Base-by-base conservation (phyloP, 2,888 invertebrate genomes). In the Nephrotoma flavescens region DNA sequence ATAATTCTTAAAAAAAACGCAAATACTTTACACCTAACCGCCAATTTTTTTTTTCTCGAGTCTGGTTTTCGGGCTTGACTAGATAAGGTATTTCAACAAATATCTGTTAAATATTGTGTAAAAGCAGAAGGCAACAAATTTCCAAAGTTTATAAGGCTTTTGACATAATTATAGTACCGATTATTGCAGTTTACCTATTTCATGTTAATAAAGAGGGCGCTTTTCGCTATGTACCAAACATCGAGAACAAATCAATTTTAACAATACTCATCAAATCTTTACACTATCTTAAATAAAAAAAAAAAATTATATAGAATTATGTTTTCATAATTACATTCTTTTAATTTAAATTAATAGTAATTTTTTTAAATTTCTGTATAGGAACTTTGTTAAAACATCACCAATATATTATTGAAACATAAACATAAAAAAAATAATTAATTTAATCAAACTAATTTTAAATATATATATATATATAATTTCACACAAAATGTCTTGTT, bases 331-430 rank as follows among this genome's bases (percentile, higher is more conserved):
- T 86, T 45, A 47, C 41, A 44, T 57, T 41, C 6, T 12, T 41
- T 42, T 57, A 86, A 86, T 52, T 86, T 42, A 86, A 86, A 41
- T 86, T 57, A 44, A 52, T 86, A 52, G 86, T 86, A 71, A 86
- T 86, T 86, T 87, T 57, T 83, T 86, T 87, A 86, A 83, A 87
- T 87, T 83, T 87, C 86, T 88, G 86, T 87, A 87, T 89, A 89
- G 89, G 89, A 89, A 89, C 89, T 89, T 89, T 89, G 87, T 89
- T 89, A 86, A 88, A 88, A 89, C 89, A 89, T 89, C 89, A 89
- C 89, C 89, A 88, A 87, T 42, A 31, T 31, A 44, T 44, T 85
- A 42, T n/a, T 42, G 84, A 42, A 42, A 84, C 41, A 31, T 86
- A 45, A 86, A 19, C 41, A 31, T 86, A 47, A 45, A 45, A 47